These are phyloP conservation scores for Craseonycteris thonglongyai DNA, from an alignment of 2,113 vertebrate genomes.

Conservation along the genomic window DNA sequence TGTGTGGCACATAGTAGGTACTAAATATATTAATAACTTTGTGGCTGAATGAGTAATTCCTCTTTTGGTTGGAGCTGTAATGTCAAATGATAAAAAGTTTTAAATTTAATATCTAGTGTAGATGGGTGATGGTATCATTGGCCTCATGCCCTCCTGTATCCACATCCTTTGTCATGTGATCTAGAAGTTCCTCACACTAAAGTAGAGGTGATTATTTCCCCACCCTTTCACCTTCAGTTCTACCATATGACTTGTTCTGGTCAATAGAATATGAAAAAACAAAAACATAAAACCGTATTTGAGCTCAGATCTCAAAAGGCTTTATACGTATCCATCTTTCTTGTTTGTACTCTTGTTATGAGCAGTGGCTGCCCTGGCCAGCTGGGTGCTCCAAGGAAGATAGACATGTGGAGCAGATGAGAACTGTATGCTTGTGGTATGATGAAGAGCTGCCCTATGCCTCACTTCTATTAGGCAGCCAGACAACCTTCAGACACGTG, in stretches of 20 bases:
- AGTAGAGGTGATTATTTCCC: not conserved
- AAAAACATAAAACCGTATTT: not conserved
- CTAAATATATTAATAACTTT: not conserved
- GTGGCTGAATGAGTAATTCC: not conserved
- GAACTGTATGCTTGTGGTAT: not conserved
- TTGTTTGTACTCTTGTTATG: not conserved
- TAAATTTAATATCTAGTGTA: not conserved
- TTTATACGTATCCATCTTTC: not conserved
- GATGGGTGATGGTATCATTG: not conserved
- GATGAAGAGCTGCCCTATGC: not conserved
- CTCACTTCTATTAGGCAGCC: not conserved
- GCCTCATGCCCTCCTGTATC: not conserved
- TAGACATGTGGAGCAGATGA: not conserved
- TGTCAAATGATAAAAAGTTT: not conserved
- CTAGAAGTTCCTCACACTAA: not conserved
- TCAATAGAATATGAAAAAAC: not conserved
- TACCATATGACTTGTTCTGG: not conserved
- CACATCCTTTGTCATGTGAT: not conserved
- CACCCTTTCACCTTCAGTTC: not conserved
- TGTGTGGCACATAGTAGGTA: not conserved
- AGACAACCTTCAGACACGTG: not conserved
- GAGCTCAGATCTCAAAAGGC: not conserved
- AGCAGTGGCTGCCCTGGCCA: not conserved
- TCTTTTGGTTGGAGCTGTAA: not conserved
- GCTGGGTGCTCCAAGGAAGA: not conserved